Evolutionary conservation across 2,113 vertebrate species (phyloP), one percentile per base, ranked within the genome.

Genomic region (Castor canadensis): DNA sequence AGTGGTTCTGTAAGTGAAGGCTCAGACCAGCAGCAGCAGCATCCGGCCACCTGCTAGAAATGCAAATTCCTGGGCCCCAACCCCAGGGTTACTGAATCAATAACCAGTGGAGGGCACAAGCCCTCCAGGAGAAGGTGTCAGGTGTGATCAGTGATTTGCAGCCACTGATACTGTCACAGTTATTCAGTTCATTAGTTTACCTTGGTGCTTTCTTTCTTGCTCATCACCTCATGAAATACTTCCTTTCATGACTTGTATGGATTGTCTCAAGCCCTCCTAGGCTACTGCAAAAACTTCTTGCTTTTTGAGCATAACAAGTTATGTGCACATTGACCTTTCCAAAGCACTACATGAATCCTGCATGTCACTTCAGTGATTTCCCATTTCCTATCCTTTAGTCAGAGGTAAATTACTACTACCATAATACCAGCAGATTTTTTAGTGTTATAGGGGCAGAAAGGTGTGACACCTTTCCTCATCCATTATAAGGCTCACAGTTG

Each of bases 371-470:
- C 81, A 69, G 67, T 58, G 28, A 9, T 69, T 86, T 89, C 77
- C 72, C 72, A 85, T 30, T 66, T 66, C 32, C n/a, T 89, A 85
- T 66, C 79, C 45, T 83, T 92, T 85, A 92, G 28, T 89, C 35
- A 92, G 71, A 84, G 38, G 28, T 40, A 83, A 92, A 56, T 81
- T 60, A 76, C 38, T 40, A 40, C 71, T 58, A 72, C 30, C 79
- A 92, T 22, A 80, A 67, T 75, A 76, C 54, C 12, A 82, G 75
- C 35, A 81, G n/a, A 87, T 13, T 58, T 60, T 30, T 45, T 73
- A 89, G 35, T 86, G 20, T 6, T 3, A 47, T 52, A 20, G 9
- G 47, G 32, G 9, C 45, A 35, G 30, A 76, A 49, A 76, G 67
- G 16, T 49, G 45, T 47, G 73, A 30, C 49, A 49, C 73, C 30